Base-by-base conservation (phyloP, 2,888 invertebrate genomes). In the Drosophila robusta region DNA sequence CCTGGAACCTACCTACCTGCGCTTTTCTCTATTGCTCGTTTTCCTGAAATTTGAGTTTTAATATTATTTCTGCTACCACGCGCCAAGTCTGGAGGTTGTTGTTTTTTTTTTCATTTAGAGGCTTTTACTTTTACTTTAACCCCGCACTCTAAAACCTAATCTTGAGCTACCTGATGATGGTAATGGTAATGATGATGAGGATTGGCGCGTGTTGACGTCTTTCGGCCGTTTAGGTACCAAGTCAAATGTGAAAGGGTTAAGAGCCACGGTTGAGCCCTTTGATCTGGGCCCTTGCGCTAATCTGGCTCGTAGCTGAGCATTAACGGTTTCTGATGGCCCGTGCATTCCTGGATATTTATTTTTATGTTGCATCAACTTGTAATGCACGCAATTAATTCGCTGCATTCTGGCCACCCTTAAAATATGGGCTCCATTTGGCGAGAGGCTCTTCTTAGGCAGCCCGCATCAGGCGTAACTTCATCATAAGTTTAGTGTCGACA, bases 1-100 rank as follows among this genome's bases (percentile, higher is more conserved):
- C 36, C 60, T 71, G 61, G 38, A 44, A 71, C 26, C 67, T 74
- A 71, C 26, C 67, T 74, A 76, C 74, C 77, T 74, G 77, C 68
- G 69, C 68, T 72, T 73, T 68, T 63, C 36, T 7, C 9, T 9
- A 6, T 6, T 22, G 3, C 5, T 16, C 41, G 39, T 32, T 36
- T 32, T 56, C 41, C 38, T 41, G 46, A 44, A 50, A 76, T 72
- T 71, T 76, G 49, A 67, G 76, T 77, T 67, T 50, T 1, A 16
- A 9, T 32, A 3, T 42, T 16, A 18, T 18, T 18, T 18, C 1
- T 18, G 18, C 8, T 9, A 49, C 38, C 70, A 60, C 58, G 73
- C 46, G 72, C 55, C 70, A 69, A 41, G 45, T 39, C 63, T 16
- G 29, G 18, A 8, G 18, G 29, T 4, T n/a, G n/a, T n/a, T n/a